phyloP scores from a whole-genome alignment of 1,140 invertebrate species.

The Acromyrmex echinatior region DNA sequence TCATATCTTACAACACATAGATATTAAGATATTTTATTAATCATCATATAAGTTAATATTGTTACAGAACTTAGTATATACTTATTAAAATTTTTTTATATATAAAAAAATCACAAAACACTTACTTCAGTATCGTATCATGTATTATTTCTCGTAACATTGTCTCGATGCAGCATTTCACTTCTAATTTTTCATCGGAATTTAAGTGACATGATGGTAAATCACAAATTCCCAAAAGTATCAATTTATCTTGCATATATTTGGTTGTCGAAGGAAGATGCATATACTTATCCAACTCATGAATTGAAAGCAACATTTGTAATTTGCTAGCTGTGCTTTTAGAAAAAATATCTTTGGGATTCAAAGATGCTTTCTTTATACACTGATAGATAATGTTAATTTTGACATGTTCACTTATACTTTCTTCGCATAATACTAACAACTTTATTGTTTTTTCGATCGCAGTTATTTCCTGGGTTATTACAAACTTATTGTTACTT shows the following conservation, averaged over 20 bases:
- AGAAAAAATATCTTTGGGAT: slow-evolving; percentile 53
- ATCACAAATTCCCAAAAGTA: slow-evolving; percentile 77
- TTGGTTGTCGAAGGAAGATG: slow-evolving; percentile 69
- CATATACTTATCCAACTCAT: slow-evolving; percentile 77
- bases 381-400: slow-evolving; percentile 73
- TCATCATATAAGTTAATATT: slow-evolving; percentile 30
- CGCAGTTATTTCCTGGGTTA: slow-evolving; percentile 44
- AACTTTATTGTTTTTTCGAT: slow-evolving; percentile 65
- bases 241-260: slow-evolving; percentile 68
- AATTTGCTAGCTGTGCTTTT: slow-evolving; percentile 68
- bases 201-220: slow-evolving; percentile 72
- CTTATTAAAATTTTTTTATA: slow-evolving; percentile 14
- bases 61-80: neutral
- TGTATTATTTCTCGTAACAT: slow-evolving; percentile 73
- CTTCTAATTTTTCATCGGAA: slow-evolving; percentile 73
- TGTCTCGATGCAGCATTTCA: slow-evolving; percentile 75
- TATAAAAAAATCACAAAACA: slow-evolving; percentile 23
- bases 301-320: slow-evolving; percentile 65
- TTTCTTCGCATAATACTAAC: slow-evolving; percentile 74
- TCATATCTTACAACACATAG: slow-evolving; percentile 75
- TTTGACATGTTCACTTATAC: slow-evolving; percentile 70
- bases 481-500: slow-evolving; percentile 24
- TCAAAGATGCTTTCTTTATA: slow-evolving; percentile 64
- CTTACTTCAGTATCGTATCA: slow-evolving; percentile 72
- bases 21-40: slow-evolving; percentile 12